A percentile compares a stretch with the other conserved stretches of the same genome.
Conservation (phyloP, 1,140 invertebrate species). For the Thaumetopoea pityocampa region DNA sequence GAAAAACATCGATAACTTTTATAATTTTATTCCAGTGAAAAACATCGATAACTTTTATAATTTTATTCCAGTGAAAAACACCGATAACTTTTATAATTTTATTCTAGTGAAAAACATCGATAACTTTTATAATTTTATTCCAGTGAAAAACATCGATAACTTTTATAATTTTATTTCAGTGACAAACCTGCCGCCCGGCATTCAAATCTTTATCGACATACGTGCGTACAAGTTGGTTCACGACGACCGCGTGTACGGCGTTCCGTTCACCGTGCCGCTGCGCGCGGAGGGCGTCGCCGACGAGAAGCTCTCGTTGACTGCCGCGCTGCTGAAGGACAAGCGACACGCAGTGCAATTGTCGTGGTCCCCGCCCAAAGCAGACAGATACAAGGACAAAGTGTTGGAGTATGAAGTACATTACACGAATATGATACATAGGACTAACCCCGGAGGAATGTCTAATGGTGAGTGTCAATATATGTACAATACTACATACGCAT, state of each 20-base stretch:
- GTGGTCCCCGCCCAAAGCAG: conserved; percentile 79
- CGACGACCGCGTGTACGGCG: conserved; percentile 78
- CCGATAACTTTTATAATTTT: too few species aligned
- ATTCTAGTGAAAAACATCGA: too few species aligned
- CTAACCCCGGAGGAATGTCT: conserved; percentile 26
- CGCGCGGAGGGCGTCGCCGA: conserved; percentile 75
- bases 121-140: conserved; percentile 8
- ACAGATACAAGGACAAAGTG: conserved; percentile 46
- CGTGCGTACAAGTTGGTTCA: conserved; percentile 79
- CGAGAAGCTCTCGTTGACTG: conserved; percentile 62
- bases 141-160: conserved; percentile 5
- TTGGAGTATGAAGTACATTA: conserved; percentile 76
- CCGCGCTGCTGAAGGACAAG: conserved; percentile 74
- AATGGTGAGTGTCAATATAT: conserved; percentile 44
- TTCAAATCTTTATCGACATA: conserved; percentile 78
- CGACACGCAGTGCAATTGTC: conserved; percentile 79
- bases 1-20: too few species aligned
- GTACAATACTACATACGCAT: too few species aligned
- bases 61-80: too few species aligned
- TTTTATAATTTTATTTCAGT: conserved; percentile 50
- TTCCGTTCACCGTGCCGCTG: conserved; percentile 67
- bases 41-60: too few species aligned
- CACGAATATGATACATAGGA: conserved; percentile 32
- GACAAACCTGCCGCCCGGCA: conserved; percentile 72
- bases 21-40: too few species aligned